Evolutionary conservation across 2,797 vertebrate species (phyloP).

Genomic region (Syndactyla subalaris): DNA sequence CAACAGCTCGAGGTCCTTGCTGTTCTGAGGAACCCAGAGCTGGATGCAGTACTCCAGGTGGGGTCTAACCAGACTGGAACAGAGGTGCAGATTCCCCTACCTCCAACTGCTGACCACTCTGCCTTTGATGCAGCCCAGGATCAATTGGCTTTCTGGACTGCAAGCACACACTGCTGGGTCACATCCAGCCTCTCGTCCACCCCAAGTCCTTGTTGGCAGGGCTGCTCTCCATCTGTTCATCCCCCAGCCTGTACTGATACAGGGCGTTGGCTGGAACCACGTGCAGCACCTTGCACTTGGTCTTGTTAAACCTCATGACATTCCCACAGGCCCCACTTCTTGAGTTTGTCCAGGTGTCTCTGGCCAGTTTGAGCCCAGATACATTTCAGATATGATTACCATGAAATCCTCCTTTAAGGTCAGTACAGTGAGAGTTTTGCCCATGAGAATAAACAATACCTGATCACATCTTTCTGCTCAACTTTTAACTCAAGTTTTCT

Average conservation of each 20-base stretch:
- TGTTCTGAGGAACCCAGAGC: background rate
- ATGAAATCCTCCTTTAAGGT: background rate
- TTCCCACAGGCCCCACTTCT: background rate
- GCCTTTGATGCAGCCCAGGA: background rate
- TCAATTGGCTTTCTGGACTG: background rate
- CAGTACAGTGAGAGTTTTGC: background rate
- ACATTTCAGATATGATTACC: background rate
- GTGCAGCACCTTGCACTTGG: background rate
- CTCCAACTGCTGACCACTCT: background rate
- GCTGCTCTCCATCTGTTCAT: background rate
- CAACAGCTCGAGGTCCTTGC: background rate
- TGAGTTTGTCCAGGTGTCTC: accelerated
- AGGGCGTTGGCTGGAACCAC: background rate
- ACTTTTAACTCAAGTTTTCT: background rate
- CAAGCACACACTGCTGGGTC: background rate
- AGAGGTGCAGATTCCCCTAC: background rate
- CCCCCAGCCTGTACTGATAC: background rate
- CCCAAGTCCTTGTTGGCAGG: background rate
- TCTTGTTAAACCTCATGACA: background rate
- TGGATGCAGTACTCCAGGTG: background rate
- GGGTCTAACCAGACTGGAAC: background rate
- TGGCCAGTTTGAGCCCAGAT: background rate
- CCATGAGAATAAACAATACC: background rate
- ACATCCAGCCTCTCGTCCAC: background rate
- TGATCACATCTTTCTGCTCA: background rate